Conservation (phyloP, 2,888 invertebrate genomes). For the Hemaris fuciformis region DNA sequence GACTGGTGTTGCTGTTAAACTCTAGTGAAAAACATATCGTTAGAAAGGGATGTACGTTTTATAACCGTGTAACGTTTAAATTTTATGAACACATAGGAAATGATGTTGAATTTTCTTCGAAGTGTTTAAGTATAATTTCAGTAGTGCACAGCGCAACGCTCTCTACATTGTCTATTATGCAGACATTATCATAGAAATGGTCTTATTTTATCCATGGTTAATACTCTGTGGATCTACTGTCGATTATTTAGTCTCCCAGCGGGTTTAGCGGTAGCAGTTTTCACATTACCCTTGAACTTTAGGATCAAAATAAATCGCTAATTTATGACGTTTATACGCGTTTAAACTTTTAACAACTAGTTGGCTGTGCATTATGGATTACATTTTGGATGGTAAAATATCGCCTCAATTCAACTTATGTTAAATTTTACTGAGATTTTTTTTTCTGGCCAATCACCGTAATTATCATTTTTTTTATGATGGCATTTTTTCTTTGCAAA, state of each 20-base stretch:
- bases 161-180: slow-evolving; percentile 10
- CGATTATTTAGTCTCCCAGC: slow-evolving; percentile 20
- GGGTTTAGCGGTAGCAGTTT: slow-evolving; percentile 21
- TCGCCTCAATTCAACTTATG: too few species aligned
- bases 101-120: slow-evolving; percentile 19
- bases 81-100: slow-evolving; percentile 26
- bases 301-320: slow-evolving; percentile 7
- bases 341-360: neutral
- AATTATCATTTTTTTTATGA: too few species aligned
- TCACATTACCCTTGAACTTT: slow-evolving; percentile 37
- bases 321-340: neutral
- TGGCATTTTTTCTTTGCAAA: too few species aligned
- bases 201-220: slow-evolving; percentile 17
- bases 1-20: slow-evolving; percentile 16
- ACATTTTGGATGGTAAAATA: neutral
- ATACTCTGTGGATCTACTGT: slow-evolving; percentile 18
- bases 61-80: slow-evolving; percentile 15
- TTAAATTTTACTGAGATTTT: too few species aligned
- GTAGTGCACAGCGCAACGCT: neutral
- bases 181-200: slow-evolving; percentile 23
- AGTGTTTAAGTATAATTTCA: slow-evolving; percentile 1
- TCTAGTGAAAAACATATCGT: neutral
- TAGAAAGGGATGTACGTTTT: slow-evolving; percentile 17
- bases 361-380: too few species aligned
- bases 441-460: too few species aligned